phyloP scores from a whole-genome alignment of 1,140 invertebrate genomes.

The Pararge aegeria region DNA sequence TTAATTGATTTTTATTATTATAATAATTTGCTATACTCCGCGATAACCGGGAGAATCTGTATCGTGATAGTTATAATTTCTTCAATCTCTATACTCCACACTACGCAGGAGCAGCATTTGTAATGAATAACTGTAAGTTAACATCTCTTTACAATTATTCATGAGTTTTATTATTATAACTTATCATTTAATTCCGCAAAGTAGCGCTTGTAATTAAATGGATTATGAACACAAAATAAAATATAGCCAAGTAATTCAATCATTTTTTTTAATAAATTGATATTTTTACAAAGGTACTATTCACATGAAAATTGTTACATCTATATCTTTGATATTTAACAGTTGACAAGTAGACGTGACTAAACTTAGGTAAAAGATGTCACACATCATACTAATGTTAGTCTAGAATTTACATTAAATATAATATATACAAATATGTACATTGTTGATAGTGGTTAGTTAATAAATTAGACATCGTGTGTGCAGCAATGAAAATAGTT shows the following conservation, averaged over 20 bases:
- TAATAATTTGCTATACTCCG: too few relatives aligned
- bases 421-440: constrained; percentile 6
- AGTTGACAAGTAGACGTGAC: constrained; percentile 54
- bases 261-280: constrained; percentile 63
- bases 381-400: constrained; percentile 49
- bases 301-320: constrained; percentile 70
- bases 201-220: too few relatives aligned
- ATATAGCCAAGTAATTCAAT: neutral
- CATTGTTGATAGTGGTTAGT: neutral
- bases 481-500: neutral
- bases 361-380: constrained; percentile 63
- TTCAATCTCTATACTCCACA: too few relatives aligned
- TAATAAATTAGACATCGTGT: neutral
- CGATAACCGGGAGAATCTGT: too few relatives aligned
- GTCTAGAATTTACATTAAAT: constrained; percentile 42
- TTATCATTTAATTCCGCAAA: too few relatives aligned
- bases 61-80: too few relatives aligned
- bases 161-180: too few relatives aligned
- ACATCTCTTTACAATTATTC: too few relatives aligned
- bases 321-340: constrained; percentile 64
- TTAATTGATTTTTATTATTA: too few relatives aligned
- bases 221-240: too few relatives aligned
- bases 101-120: too few relatives aligned
- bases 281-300: constrained; percentile 71
- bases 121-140: too few relatives aligned